phyloP scores from a whole-genome alignment of 2,888 invertebrate genomes.

The Cosmorhoe ocellata region DNA sequence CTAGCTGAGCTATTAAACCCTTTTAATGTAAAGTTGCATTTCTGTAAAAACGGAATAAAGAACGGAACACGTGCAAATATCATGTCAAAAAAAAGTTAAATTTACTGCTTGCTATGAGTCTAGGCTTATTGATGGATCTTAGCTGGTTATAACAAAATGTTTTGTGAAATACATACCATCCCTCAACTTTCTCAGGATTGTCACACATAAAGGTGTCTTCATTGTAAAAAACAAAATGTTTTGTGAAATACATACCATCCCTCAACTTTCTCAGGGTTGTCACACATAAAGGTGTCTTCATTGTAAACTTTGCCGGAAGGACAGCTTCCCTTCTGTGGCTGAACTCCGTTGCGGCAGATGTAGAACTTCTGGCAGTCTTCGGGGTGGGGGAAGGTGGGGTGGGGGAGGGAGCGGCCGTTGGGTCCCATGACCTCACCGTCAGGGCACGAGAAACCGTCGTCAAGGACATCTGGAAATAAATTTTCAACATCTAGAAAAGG shows the following conservation, averaged over 20 bases:
- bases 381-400: slow-evolving; percentile 90
- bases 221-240: too few relatives aligned
- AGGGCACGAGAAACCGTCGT: slow-evolving; percentile 90
- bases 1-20: too few relatives aligned
- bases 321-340: slow-evolving; percentile 89
- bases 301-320: slow-evolving; percentile 89
- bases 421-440: slow-evolving; percentile 85
- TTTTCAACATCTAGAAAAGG: not conserved
- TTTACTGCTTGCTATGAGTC: too few relatives aligned
- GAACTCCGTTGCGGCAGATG: slow-evolving; percentile 89
- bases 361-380: slow-evolving; percentile 92
- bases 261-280: slow-evolving; percentile 88
- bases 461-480: slow-evolving; percentile 82
- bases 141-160: too few relatives aligned
- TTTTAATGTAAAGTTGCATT: too few relatives aligned
- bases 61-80: too few relatives aligned
- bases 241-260: slow-evolving; percentile 85
- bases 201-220: slow-evolving; percentile 90
- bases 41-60: too few relatives aligned
- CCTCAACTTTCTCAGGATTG: slow-evolving; percentile 88
- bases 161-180: slow-evolving; percentile 84
- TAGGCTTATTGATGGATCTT: too few relatives aligned
- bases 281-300: slow-evolving; percentile 88
- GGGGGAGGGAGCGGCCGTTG: slow-evolving; percentile 86
- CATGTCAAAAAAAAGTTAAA: too few relatives aligned